Percentiles rank a stretch among this genome's conserved stretches.
Evolutionary conservation across 2,113 vertebrate genomes (phyloP).

Genomic region (Boulengeromyrus knoepffleri): DNA sequence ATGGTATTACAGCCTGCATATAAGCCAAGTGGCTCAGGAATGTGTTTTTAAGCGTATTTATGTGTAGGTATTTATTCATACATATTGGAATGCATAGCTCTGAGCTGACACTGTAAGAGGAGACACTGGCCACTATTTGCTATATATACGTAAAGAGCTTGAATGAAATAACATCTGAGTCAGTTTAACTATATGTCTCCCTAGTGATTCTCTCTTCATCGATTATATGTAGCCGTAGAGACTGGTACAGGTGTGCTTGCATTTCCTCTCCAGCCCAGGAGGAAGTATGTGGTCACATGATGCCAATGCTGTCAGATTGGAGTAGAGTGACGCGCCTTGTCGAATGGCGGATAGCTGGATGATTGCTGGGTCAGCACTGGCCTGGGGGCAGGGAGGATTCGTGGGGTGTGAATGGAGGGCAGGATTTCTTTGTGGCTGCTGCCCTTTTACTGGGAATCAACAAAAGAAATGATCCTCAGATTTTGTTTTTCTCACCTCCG

Average conservation of each 20-base stretch:
- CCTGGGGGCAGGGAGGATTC: background rate
- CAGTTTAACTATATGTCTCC: background rate
- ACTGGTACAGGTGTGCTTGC: background rate
- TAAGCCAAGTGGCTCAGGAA: background rate
- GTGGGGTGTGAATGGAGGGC: background rate
- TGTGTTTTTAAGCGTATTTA: slow-evolving; percentile 28
- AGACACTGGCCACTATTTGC: background rate
- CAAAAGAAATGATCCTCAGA: background rate
- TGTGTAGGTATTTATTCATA: slow-evolving; percentile 22
- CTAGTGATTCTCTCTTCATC: background rate
- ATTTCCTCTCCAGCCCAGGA: background rate
- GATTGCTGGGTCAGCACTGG: background rate
- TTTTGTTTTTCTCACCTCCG: background rate
- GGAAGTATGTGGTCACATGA: background rate
- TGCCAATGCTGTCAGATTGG: background rate
- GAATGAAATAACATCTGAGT: background rate
- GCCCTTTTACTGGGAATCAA: background rate
- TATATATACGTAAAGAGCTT: background rate
- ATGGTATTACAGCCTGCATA: background rate
- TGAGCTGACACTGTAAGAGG: slow-evolving; percentile 24
- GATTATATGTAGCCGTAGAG: background rate
- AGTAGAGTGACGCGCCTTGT: background rate
- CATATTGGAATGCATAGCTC: background rate
- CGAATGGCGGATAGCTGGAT: background rate
- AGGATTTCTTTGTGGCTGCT: background rate